These are phyloP conservation scores for Pyrrhia umbra DNA, from an alignment of 2,888 invertebrate species.

Conservation along the genomic window DNA sequence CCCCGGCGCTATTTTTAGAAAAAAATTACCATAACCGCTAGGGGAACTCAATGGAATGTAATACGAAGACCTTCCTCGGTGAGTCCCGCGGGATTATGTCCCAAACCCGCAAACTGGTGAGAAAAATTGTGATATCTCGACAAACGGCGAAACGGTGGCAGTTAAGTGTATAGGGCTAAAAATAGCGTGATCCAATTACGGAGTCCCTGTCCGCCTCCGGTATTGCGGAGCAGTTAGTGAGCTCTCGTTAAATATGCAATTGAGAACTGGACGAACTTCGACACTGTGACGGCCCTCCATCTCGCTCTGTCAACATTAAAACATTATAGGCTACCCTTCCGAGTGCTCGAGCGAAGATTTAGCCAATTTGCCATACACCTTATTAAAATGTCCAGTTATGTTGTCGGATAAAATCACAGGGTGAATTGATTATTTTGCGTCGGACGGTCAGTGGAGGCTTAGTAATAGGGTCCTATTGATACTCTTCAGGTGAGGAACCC, in stretches of 20 bases:
- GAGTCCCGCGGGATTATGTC: constrained; percentile 41
- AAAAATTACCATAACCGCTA: constrained; percentile 30
- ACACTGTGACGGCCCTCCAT: constrained; percentile 44
- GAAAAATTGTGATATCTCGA: constrained; percentile 40
- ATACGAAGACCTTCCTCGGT: constrained; percentile 34
- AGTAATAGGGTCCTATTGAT: too few species aligned
- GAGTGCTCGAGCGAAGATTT: constrained; percentile 26
- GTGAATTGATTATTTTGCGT: too few species aligned
- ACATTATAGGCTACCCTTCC: constrained; percentile 41
- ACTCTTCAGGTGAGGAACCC: too few species aligned
- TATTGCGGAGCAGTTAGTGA: constrained; percentile 68
- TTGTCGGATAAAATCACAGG: too few species aligned
- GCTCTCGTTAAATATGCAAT: constrained; percentile 80
- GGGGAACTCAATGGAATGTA: constrained; percentile 37
- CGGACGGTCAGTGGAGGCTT: too few species aligned
- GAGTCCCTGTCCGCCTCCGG: constrained; percentile 43
- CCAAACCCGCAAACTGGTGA: constrained; percentile 20
- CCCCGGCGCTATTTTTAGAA: constrained; percentile 52
- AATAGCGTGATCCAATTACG: constrained; percentile 62
- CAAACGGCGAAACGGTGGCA: constrained; percentile 30
- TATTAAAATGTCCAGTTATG: constrained; percentile 36
- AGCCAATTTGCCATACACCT: constrained; percentile 38
- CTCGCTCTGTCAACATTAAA: constrained; percentile 51
- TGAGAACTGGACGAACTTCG: constrained; percentile 42
- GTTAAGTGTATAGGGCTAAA: constrained; percentile 49